Percentiles rank a stretch among this genome's conserved stretches.
Conservation (phyloP, 2,888 invertebrate genomes). For the Argynnis bischoffii region DNA sequence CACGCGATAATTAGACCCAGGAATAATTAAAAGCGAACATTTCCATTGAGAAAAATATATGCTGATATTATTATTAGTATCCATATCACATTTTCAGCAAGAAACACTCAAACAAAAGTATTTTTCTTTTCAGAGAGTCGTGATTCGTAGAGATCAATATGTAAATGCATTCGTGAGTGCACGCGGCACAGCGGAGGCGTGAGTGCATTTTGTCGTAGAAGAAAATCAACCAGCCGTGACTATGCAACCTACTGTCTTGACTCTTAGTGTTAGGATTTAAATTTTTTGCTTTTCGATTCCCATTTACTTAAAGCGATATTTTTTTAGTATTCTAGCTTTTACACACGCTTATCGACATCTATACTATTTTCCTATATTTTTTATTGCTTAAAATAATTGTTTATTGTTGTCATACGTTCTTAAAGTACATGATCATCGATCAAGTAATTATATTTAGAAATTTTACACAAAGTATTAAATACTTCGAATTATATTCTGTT, state of each 20-base stretch:
- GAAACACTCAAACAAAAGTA: conserved; percentile 17
- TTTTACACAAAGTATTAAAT: too few relatives aligned
- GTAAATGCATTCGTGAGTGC: conserved; percentile 64
- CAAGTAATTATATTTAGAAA: too few relatives aligned
- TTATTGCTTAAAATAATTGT: neutral
- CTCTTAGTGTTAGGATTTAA: conserved; percentile 6
- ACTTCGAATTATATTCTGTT: too few relatives aligned
- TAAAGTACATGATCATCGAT: neutral
- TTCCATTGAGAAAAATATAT: too few relatives aligned
- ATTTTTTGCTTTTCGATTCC: conserved; percentile 2
- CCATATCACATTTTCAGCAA: neutral
- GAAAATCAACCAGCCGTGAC: conserved; percentile 44
- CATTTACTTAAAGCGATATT: neutral
- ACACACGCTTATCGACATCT: neutral
- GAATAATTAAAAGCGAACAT: too few relatives aligned
- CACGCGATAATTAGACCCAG: too few relatives aligned
- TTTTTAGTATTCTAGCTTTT: neutral
- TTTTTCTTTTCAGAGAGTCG: conserved; percentile 61
- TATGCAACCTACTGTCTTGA: conserved; percentile 30
- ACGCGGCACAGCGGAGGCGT: conserved; percentile 57
- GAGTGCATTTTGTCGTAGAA: conserved; percentile 76
- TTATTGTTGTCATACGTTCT: neutral
- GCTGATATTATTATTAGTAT: too few relatives aligned
- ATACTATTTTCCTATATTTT: too few relatives aligned
- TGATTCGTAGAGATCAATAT: conserved; percentile 69